Evolutionary conservation across 2,113 vertebrate species (phyloP).

Genomic region (Cyprichromis sp.): DNA sequence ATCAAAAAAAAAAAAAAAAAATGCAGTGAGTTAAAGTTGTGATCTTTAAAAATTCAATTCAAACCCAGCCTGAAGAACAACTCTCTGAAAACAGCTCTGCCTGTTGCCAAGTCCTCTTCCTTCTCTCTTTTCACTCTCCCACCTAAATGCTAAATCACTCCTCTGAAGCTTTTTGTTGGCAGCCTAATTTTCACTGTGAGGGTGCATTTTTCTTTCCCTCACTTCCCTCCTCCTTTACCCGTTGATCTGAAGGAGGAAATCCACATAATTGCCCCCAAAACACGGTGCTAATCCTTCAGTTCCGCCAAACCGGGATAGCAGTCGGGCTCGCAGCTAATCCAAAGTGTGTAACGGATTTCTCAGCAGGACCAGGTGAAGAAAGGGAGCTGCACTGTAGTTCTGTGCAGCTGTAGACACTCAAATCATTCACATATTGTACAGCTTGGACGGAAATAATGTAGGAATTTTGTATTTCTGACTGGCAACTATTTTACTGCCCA

Average conservation of each 20-base stretch:
- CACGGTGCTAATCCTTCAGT: slow-evolving; percentile 43
- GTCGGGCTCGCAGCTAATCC: slow-evolving; percentile 33
- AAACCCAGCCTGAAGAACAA: background rate
- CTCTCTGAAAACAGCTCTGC: background rate
- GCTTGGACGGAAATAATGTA: rapidly evolving
- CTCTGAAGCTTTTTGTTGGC: slow-evolving; percentile 5
- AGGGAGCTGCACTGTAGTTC: background rate
- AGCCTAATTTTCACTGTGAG: slow-evolving; percentile 19
- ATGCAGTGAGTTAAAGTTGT: background rate
- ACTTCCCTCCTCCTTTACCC: background rate
- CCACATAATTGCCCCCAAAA: slow-evolving; percentile 62
- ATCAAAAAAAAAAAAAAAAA: background rate
- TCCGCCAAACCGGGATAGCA: slow-evolving; percentile 6
- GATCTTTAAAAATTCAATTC: background rate
- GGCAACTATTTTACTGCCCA: background rate
- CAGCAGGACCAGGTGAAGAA: slow-evolving; percentile 27
- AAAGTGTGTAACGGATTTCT: slow-evolving; percentile 26
- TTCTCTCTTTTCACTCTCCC: background rate
- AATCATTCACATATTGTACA: background rate
- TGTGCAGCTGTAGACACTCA: background rate
- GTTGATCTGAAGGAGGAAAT: slow-evolving; percentile 46
- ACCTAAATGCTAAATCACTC: slow-evolving; percentile 26
- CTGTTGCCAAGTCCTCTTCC: background rate
- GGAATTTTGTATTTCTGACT: background rate
- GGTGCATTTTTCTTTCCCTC: background rate